Conservation (phyloP, 2,888 invertebrate genomes). For the Aspidiotus rigidus region DNA sequence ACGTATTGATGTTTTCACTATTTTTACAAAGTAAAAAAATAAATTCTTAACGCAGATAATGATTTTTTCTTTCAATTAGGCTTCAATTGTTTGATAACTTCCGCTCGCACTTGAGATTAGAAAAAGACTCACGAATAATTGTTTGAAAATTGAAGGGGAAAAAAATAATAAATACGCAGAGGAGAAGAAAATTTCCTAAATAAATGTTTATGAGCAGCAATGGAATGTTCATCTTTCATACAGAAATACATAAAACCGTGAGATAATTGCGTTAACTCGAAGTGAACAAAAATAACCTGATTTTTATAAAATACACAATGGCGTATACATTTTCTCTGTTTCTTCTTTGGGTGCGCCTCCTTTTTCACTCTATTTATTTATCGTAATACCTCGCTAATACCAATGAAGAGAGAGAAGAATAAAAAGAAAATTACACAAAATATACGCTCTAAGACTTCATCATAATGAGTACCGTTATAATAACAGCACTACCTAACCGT, state of each 20-base stretch:
- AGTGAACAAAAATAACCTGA: conserved; percentile 29
- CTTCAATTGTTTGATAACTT: too few species aligned
- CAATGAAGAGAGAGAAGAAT: conserved; percentile 8
- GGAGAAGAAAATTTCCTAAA: too few species aligned
- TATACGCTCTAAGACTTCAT: conserved; percentile 6
- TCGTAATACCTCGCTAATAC: conserved; percentile 6
- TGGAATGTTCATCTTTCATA: too few species aligned
- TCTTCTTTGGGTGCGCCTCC: conserved; percentile 9
- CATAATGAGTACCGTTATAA: conserved; percentile 23
- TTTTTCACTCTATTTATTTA: conserved; percentile 13
- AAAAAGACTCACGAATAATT: too few species aligned
- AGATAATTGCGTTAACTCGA: conserved; percentile 26
- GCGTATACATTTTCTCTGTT: conserved; percentile 14
- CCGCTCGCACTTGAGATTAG: too few species aligned
- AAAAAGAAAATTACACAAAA: conserved; percentile 13
- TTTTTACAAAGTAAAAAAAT: too few species aligned
- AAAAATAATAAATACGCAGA: too few species aligned
- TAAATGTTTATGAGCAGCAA: too few species aligned
- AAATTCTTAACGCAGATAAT: too few species aligned
- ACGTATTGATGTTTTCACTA: too few species aligned
- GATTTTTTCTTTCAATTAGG: too few species aligned
- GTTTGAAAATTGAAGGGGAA: too few species aligned
- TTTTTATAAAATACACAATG: conserved; percentile 25
- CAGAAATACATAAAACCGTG: conserved; percentile 12
- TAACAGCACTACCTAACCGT: conserved; percentile 13